Conservation (phyloP, 1,140 invertebrate species). For the Micrasema minimum region DNA sequence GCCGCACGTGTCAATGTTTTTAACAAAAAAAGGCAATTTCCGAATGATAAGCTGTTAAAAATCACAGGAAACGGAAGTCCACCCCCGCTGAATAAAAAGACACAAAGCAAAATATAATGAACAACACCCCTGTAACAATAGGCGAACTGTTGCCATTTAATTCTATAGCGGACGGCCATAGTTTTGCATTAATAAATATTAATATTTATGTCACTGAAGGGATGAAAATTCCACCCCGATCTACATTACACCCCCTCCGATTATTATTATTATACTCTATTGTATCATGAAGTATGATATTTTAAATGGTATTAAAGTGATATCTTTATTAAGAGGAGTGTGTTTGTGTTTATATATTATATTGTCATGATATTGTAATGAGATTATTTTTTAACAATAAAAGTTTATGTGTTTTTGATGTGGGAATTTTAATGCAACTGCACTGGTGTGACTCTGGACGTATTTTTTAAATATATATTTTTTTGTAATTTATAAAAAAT, state of each 20-base stretch:
- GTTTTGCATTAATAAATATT: slow-evolving; percentile 35
- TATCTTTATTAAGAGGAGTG: slow-evolving; percentile 9
- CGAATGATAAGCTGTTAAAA: not conserved
- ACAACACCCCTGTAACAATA: slow-evolving; percentile 18
- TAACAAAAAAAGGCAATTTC: not conserved
- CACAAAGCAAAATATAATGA: not conserved
- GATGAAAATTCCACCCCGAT: not conserved
- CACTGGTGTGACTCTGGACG: too few species aligned
- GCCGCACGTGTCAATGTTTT: slow-evolving; percentile 1
- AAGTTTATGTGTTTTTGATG: too few species aligned
- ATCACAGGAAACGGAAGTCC: slow-evolving; percentile 28
- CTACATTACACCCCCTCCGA: not conserved
- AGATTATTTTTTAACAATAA: not conserved
- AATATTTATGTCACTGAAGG: slow-evolving; percentile 17
- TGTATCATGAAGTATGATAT: slow-evolving; percentile 22
- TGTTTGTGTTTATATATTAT: not conserved
- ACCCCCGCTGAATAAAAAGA: not conserved
- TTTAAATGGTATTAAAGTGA: slow-evolving; percentile 32
- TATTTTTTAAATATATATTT: too few species aligned
- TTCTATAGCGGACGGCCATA: slow-evolving; percentile 10
- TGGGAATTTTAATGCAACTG: too few species aligned
- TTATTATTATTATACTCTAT: slow-evolving; percentile 18
- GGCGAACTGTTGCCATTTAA: slow-evolving; percentile 20
- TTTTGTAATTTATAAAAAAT: too few species aligned
- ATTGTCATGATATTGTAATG: not conserved